Percentiles rank a stretch among this genome's conserved stretches.
phyloP scores from a whole-genome alignment of 1,140 invertebrate genomes.

The Drosophila jambulina region DNA sequence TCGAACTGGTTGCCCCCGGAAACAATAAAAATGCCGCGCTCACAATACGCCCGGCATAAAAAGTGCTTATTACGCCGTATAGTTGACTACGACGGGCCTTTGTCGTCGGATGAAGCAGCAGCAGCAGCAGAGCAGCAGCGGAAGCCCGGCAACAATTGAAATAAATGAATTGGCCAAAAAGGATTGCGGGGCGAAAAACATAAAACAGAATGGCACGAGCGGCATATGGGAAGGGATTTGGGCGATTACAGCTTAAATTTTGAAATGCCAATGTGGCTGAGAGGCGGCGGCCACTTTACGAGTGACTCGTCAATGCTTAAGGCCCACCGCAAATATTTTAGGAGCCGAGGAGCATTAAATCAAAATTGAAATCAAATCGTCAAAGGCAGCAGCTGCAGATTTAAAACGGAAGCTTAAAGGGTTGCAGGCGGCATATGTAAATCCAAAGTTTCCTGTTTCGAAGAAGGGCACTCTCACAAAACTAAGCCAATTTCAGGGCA shows the following conservation, averaged over 20 bases:
- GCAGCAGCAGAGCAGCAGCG: conserved; percentile 12
- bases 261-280: conserved; percentile 18
- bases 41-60: conserved; percentile 73
- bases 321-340: conserved; percentile 23
- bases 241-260: conserved; percentile 30
- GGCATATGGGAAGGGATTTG: conserved; percentile 19
- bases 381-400: not conserved
- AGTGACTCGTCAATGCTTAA: conserved; percentile 34
- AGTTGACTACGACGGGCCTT: conserved; percentile 50
- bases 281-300: conserved; percentile 14
- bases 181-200: conserved; percentile 64
- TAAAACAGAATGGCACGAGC: conserved; percentile 57
- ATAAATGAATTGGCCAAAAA: conserved; percentile 79
- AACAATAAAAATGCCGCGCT: conserved; percentile 73
- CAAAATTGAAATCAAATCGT: conserved; percentile 58
- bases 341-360: conserved; percentile 19
- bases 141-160: conserved; percentile 75
- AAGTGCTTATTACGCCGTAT: conserved; percentile 76
- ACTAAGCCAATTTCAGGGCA: conserved; percentile 76
- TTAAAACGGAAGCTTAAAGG: conserved; percentile 9
- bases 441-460: conserved; percentile 16
- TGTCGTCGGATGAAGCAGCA: conserved; percentile 3
- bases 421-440: conserved; percentile 8
- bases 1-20: conserved; percentile 54
- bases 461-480: conserved; percentile 31